Evolutionary conservation across 2,797 vertebrate genomes (phyloP).

Genomic region (Pteronotus mesoamericanus): DNA sequence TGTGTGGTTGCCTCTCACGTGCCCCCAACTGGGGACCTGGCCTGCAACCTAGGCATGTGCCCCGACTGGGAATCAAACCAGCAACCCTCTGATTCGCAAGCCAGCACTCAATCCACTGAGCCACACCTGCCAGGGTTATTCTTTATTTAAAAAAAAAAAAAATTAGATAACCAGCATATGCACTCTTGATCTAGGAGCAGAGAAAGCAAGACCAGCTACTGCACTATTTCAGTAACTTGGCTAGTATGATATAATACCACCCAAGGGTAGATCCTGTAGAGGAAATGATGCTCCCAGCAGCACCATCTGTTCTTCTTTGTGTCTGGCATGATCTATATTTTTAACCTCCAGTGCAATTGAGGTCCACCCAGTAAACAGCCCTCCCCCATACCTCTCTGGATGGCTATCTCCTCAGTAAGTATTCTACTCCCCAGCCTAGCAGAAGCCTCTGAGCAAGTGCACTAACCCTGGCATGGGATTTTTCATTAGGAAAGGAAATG

Average conservation of each 20-base stretch:
- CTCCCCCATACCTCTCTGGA: background rate
- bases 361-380: conserved; percentile 28
- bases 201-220: conserved; percentile 5
- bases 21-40: no score
- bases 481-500: conserved; percentile 41
- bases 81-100: no score
- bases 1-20: no score
- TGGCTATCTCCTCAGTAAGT: background rate
- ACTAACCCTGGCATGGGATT: background rate
- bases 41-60: no score
- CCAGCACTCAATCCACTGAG: no score
- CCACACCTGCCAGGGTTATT: no score
- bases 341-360: conserved; percentile 30
- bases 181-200: background rate
- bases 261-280: conserved; percentile 35
- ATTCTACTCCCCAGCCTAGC: background rate
- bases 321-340: conserved; percentile 54
- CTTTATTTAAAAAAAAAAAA: background rate
- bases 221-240: background rate
- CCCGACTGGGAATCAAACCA: no score
- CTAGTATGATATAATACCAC: conserved; percentile 34
- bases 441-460: background rate
- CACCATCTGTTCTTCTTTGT: conserved; percentile 65
- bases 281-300: conserved; percentile 53
- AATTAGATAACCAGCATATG: background rate